These are phyloP conservation scores for Zaprionus kolodkinae DNA, from an alignment of 1,140 invertebrate species.

Conservation along the genomic window DNA sequence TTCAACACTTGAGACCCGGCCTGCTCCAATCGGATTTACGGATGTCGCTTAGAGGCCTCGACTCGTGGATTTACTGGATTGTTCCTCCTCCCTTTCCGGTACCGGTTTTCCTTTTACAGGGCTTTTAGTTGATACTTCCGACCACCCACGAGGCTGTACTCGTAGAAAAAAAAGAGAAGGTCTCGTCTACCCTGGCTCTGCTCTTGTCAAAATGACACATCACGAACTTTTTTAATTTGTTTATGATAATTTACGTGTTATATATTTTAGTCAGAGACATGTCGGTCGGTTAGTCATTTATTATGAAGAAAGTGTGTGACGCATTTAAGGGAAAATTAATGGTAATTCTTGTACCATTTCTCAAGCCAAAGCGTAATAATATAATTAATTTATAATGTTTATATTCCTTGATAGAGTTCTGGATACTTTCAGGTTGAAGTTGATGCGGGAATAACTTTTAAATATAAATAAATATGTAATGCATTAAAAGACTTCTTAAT, in stretches of 20 bases:
- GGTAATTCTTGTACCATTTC: neutral
- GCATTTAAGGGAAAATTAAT: slow-evolving; percentile 20
- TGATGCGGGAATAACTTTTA: neutral
- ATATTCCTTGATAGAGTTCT: neutral
- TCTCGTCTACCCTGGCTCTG: slow-evolving; percentile 29
- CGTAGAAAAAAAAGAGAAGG: slow-evolving; percentile 54
- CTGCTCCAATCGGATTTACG: slow-evolving; percentile 75
- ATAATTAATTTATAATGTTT: slow-evolving; percentile 5
- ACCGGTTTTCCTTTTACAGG: slow-evolving; percentile 19
- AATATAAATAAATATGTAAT: neutral
- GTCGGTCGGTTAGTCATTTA: slow-evolving; percentile 62
- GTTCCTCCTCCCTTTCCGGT: neutral
- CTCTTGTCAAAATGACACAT: slow-evolving; percentile 71
- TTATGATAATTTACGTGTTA: slow-evolving; percentile 80
- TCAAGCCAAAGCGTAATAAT: slow-evolving; percentile 8
- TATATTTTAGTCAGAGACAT: slow-evolving; percentile 55
- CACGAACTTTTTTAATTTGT: slow-evolving; percentile 83
- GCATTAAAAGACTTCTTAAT: neutral
- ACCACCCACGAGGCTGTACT: slow-evolving; percentile 75
- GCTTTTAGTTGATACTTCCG: slow-evolving; percentile 33
- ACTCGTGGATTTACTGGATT: slow-evolving; percentile 15
- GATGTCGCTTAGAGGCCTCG: slow-evolving; percentile 47
- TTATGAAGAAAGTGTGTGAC: slow-evolving; percentile 35
- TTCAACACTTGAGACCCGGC: slow-evolving; percentile 57
- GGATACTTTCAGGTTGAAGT: neutral